Percentiles rank a stretch among this genome's conserved stretches.
Evolutionary conservation across 2,113 vertebrate species (phyloP).

Genomic region (Proterorhinus semilunaris): DNA sequence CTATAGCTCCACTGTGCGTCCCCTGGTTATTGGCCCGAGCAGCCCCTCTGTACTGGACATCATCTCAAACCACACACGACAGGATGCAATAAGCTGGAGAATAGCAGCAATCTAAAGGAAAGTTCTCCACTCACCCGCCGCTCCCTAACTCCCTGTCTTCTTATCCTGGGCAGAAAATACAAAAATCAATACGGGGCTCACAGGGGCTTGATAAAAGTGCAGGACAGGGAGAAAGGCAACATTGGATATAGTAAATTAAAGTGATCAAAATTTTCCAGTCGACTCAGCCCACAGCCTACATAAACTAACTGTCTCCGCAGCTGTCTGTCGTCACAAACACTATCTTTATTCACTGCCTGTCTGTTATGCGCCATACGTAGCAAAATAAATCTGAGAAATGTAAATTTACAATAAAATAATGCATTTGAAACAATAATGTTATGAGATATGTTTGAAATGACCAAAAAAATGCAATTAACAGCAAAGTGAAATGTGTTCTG

Average conservation of each 20-base stretch:
- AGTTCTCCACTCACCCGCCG: constrained; percentile 96
- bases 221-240: constrained; percentile 84
- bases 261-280: constrained; percentile 99
- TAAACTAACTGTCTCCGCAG: constrained; percentile 92
- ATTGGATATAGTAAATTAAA: constrained; percentile 98
- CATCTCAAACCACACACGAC: constrained; percentile 97
- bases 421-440: no score
- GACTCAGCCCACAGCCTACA: constrained; percentile 87
- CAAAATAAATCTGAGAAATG: no score
- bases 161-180: constrained; percentile 99
- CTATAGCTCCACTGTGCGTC: constrained; percentile 85
- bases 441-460: no score
- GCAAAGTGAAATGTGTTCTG: no score
- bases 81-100: constrained; percentile 97
- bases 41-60: constrained; percentile 89
- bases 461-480: no score
- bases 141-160: constrained; percentile 99
- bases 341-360: constrained; percentile 47
- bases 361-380: neutral
- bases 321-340: constrained; percentile 83
- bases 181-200: constrained; percentile 99
- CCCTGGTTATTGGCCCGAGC: constrained; percentile 91
- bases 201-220: constrained; percentile 92
- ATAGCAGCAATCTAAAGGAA: constrained; percentile 94
- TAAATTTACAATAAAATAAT: no score